A percentile compares a stretch with the other conserved stretches of the same genome.
Conservation (phyloP, 2,888 invertebrate species). For the Halictus quadricinctus region DNA sequence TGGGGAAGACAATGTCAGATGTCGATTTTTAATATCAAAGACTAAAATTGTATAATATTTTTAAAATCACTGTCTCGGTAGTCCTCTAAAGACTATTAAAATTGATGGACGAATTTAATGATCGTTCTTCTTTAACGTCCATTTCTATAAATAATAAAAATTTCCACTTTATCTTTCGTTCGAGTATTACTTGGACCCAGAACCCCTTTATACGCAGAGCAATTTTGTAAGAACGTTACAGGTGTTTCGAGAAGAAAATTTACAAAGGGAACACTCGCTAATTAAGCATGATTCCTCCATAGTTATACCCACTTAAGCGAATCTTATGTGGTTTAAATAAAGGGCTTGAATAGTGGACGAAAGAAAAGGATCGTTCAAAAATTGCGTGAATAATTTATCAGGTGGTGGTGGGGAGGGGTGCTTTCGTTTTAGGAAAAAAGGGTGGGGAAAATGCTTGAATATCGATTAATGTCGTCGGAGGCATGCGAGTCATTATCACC, state of each 20-base stretch:
- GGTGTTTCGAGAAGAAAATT: neutral
- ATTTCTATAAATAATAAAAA: neutral
- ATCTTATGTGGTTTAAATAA: neutral
- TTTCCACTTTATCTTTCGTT: neutral
- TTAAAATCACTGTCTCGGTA: no score
- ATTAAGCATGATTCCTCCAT: neutral
- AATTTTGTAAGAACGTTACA: neutral
- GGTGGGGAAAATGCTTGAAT: slow-evolving; percentile 34
- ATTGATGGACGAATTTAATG: neutral
- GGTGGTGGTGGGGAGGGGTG: no score
- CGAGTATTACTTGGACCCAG: neutral
- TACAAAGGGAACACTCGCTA: neutral
- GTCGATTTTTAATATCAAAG: no score
- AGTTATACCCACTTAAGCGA: neutral
- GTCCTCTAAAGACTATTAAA: neutral
- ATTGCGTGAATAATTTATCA: slow-evolving; percentile 20
- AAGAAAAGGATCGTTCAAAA: neutral
- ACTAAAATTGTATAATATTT: no score
- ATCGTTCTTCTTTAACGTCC: neutral
- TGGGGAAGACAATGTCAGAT: no score
- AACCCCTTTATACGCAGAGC: neutral
- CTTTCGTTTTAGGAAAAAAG: neutral
- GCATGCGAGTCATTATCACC: slow-evolving; percentile 41
- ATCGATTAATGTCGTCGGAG: slow-evolving; percentile 46
- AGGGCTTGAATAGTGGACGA: neutral